Evolutionary conservation across 64 coral and sea anemone genomes (phyloP), one percentile per base, ranked within the genome.

Genomic region (Astreopora myriophthalma): DNA sequence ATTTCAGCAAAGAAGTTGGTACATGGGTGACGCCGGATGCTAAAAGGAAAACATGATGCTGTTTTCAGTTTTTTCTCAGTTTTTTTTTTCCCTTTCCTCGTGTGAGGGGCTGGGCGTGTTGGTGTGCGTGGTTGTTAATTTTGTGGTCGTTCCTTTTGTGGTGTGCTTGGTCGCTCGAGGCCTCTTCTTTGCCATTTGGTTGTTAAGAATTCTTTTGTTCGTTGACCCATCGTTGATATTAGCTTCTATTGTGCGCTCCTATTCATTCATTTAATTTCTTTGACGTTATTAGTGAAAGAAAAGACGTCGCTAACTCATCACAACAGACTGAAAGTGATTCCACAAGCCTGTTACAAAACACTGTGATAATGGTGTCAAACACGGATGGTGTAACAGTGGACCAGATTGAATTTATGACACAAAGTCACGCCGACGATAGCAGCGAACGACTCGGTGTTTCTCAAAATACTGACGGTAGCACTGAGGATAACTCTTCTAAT

Each of bases 261-360:
- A 24, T 64, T 64, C 5, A 64, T 1, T 64, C 23, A 73, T 36
- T 73, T 14, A 37, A 6, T 78, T 1, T 23, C 0, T 38, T 61
- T 80, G 3, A 38, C 25, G 19, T 83, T 65, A 17, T 13, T 33
- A 83, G 79, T 65, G 79, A 83, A 83, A 37, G 58, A n/a, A 64
- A 38, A 32, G 79, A 83, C 1, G 58, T 83, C 5, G 79, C 57
- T 37, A 39, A 83, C 48, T 62, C 57, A 20, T 64, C 79, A 25
- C 33, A 64, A 7, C 30, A 33, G 16, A 64, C 32, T 64, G 79
- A 64, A 64, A 36, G 6, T 10, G 55, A 8, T 10, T 64, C 55
- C 0, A 2, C 1, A 37, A 83, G 79, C 57, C 20, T 14, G n/a
- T 20, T 26, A 13, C 52, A 83, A 83, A 83, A 38, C 55, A 83